Evolutionary conservation across 2,113 vertebrate genomes (phyloP), one percentile per base, ranked within the genome.

Genomic region (Actenoides hombroni): DNA sequence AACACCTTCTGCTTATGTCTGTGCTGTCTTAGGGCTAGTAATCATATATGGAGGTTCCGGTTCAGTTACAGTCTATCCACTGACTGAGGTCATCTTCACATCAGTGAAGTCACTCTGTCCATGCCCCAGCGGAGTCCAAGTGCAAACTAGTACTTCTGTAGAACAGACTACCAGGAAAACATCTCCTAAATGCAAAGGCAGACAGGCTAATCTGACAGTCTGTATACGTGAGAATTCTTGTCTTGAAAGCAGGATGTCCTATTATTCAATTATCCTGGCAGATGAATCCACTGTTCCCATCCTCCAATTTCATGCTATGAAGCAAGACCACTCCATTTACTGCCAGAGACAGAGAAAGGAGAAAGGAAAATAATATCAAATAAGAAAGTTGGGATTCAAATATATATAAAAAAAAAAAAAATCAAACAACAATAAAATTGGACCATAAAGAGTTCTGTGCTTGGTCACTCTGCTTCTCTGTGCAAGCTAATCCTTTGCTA

Each of bases 161-260:
- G 17, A 15, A 51, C 29, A 68, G 16, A 46, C 4, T 48, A 18
- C 19, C 13, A 59, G 31, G 25, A 78, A 1, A 92, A 0, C 15
- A 5, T 4, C 14, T 7, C 19, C 20, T 46, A 21, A 60, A 0
- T 4, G n/a, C 1, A 2, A 82, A 51, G 5, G 11, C 28, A 77
- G 31, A 10, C 5, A 60, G 44, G 11, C 13, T 70, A 20, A 67
- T n/a, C 21, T 67, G 46, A n/a, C 18, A 4, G 3, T 15, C 16
- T 1, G 0, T 14, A 19, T 17, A 25, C 35, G 5, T 8, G 24
- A 80, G n/a, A 73, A 65, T 40, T 73, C 16, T 63, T 29, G 24
- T 59, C 23, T 44, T 73, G 19, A 65, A 91, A 84, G 33, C 11
- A 83, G 21, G 25, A 40, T 83, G 17, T 4, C 23, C 18, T 12